A percentile compares a stretch with the other conserved stretches of the same genome.
Conservation (phyloP, 2,797 vertebrate species). For the Fringilla coelebs region DNA sequence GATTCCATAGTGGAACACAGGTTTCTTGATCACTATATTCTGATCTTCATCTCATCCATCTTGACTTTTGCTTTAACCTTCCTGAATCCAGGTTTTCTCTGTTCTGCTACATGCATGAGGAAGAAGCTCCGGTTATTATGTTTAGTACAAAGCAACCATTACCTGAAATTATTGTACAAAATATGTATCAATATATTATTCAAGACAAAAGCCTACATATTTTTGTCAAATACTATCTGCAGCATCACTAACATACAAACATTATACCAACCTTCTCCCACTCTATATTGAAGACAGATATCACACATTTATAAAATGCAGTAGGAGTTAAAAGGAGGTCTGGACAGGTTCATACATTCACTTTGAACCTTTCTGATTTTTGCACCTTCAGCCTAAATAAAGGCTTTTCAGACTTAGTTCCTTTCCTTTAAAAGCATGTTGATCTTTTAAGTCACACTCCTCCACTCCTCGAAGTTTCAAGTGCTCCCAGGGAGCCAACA, state of each 20-base stretch:
- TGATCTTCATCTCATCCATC: background rate
- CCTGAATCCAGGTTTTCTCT: background rate
- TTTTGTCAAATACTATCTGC: background rate
- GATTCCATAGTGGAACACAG: background rate
- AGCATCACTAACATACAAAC: background rate
- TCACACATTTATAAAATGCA: background rate
- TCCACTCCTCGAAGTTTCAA: background rate
- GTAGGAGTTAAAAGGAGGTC: background rate
- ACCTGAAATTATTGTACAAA: background rate
- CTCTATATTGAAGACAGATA: background rate
- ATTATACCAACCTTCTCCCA: background rate
- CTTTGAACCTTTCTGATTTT: background rate
- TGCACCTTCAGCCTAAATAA: background rate
- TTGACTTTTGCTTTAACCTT: background rate
- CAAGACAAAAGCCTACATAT: background rate
- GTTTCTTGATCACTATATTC: background rate
- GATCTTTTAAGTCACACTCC: background rate
- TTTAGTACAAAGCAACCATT: background rate
- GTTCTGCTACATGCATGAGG: rapidly evolving
- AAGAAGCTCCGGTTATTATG: background rate
- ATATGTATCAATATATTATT: background rate
- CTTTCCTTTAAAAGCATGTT: background rate
- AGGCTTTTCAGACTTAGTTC: slow-evolving; percentile 16
- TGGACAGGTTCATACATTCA: background rate
- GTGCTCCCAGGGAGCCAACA: background rate